Evolutionary conservation across 2,113 vertebrate species (phyloP), one percentile per base, ranked within the genome.

Genomic region (Solea senegalensis): DNA sequence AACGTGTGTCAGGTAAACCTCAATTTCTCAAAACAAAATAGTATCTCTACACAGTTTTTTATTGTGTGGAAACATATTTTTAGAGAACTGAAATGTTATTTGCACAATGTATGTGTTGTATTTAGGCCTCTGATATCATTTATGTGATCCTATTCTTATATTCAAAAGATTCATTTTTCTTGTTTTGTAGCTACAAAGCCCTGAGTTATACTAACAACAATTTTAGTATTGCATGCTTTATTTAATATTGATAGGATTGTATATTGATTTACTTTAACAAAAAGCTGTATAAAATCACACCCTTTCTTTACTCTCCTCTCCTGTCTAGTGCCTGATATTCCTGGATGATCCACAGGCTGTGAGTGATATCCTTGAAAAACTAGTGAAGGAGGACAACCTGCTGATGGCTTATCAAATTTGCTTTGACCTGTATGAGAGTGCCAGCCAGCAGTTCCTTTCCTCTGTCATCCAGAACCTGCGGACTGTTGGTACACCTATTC

Each of bases 361-460:
- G 60, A 99, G 98, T 14, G 98, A 99, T 88, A 99, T 99, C 79
- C 88, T 99, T 83, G 97, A 99, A 90, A 99, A 99, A 83, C 81
- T 99, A 74, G 97, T 99, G 74, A 99, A 99, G 84, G 98, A 99
- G 88, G 97, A 98, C 84, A 99, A 99, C 90, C 94, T 99, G 26
- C 93, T 99, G 60, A 99, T 99, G 98, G 97, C 97, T 26, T 99
- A 99, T 83, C 98, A 99, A 85, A 99, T 99, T 84, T 99, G 97
- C 81, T 99, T 99, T 77, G 98, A 99, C 87, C 91, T 99, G 59
- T 99, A 99, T 10, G 97, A 99, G 93, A 99, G 98, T 12, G 98
- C 98, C 15, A 99, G 97, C 88, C 98, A 99, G 90, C 98, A 99
- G 92, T 99, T 99, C 89, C 92, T 99, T 65, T 98, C 97, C 7